Evolutionary conservation across 30 jellyfish, hydroid and myxozoan species (phyloP).

Genomic region (Euphysa ruthae): DNA sequence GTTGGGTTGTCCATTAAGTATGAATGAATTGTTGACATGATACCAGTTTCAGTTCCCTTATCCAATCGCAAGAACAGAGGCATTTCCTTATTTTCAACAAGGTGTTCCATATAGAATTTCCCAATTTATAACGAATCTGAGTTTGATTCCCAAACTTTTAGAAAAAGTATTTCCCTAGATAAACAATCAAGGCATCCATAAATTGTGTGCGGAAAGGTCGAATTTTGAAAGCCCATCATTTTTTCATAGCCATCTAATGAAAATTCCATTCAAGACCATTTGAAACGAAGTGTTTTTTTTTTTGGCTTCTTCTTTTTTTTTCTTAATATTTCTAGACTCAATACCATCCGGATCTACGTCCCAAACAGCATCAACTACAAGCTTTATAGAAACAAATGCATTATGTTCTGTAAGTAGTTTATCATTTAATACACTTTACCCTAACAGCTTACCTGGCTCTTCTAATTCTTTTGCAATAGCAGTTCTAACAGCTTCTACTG

Average conservation of each 20-base stretch:
- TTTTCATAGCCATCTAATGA: slow-evolving; percentile 51
- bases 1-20: slow-evolving; percentile 23
- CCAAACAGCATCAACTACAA: slow-evolving; percentile 33
- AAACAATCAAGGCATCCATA: slow-evolving; percentile 47
- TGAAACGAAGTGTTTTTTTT: too few relatives aligned
- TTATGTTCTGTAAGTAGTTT: slow-evolving; percentile 29
- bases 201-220: slow-evolving; percentile 29
- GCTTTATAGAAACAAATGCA: slow-evolving; percentile 21
- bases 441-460: slow-evolving; percentile 55
- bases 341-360: slow-evolving; percentile 27
- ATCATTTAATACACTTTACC: slow-evolving; percentile 31
- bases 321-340: slow-evolving; percentile 13
- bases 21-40: slow-evolving; percentile 41
- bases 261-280: too few relatives aligned
- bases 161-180: slow-evolving; percentile 22
- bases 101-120: slow-evolving; percentile 27
- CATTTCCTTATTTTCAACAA: slow-evolving; percentile 18
- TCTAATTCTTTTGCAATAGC: slow-evolving; percentile 41
- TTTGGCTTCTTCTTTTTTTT: slow-evolving; percentile 18
- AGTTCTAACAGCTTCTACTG: slow-evolving; percentile 8
- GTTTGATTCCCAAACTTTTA: slow-evolving; percentile 25
- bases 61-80: slow-evolving; percentile 24
- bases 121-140: slow-evolving; percentile 41
- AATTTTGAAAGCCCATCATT: slow-evolving; percentile 30
- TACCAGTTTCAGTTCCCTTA: slow-evolving; percentile 46